These are phyloP conservation scores for Panulirus ornatus DNA, from an alignment of 1,140 invertebrate species.

Conservation along the genomic window DNA sequence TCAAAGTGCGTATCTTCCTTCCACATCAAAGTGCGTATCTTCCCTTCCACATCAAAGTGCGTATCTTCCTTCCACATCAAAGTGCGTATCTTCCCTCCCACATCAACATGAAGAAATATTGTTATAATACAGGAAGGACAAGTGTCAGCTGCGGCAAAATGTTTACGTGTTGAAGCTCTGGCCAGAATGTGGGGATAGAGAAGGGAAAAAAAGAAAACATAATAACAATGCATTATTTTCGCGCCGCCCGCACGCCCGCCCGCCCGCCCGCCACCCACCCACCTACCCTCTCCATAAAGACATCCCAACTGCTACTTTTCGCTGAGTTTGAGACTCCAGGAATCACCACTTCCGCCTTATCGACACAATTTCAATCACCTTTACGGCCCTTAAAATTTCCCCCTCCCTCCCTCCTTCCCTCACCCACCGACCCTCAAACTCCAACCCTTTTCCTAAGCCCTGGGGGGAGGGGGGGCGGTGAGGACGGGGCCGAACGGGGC, in stretches of 20 bases:
- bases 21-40: too few species aligned
- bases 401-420: slow-evolving; percentile 28
- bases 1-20: too few species aligned
- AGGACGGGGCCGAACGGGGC: too few species aligned
- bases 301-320: slow-evolving; percentile 59
- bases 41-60: too few species aligned
- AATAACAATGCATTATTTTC: background rate
- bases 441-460: background rate
- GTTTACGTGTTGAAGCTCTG: too few species aligned
- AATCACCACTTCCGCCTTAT: slow-evolving; percentile 63
- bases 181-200: background rate
- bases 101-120: too few species aligned
- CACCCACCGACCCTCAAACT: slow-evolving; percentile 12
- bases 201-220: background rate
- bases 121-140: too few species aligned
- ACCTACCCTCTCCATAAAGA: slow-evolving; percentile 53
- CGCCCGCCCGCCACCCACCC: too few species aligned
- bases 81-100: too few species aligned
- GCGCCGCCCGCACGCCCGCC: background rate
- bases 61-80: too few species aligned
- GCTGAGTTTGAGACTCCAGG: slow-evolving; percentile 59
- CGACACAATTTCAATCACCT: slow-evolving; percentile 70
- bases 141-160: too few species aligned
- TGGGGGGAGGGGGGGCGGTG: too few species aligned
- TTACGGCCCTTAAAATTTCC: slow-evolving; percentile 52